phyloP scores from a whole-genome alignment of 2,888 invertebrate genomes.

The Mesodorylaimus sp. region DNA sequence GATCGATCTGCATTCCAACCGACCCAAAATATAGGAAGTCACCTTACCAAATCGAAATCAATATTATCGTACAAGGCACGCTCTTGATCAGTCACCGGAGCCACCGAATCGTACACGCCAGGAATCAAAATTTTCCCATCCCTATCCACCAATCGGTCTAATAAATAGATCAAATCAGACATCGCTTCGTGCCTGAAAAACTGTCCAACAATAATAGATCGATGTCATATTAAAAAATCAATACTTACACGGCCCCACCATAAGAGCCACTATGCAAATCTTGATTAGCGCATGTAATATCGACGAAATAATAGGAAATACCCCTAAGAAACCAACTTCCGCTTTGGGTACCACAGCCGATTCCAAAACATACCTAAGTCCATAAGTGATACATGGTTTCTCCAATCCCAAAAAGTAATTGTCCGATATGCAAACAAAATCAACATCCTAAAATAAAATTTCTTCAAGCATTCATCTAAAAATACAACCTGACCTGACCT shows the following conservation, averaged over 20 bases:
- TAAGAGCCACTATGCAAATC: slow-evolving; percentile 90
- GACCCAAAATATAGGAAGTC: not conserved
- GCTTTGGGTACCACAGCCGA: too few relatives aligned
- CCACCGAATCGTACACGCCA: slow-evolving; percentile 64
- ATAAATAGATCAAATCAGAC: slow-evolving; percentile 67
- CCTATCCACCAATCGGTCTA: slow-evolving; percentile 62
- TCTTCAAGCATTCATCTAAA: slow-evolving; percentile 5
- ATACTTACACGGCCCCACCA: slow-evolving; percentile 69
- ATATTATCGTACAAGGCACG: slow-evolving; percentile 53
- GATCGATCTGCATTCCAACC: slow-evolving; percentile 40
- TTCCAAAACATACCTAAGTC: slow-evolving; percentile 40
- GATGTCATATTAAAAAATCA: slow-evolving; percentile 3
- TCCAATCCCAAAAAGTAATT: slow-evolving; percentile 94
- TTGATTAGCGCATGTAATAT: slow-evolving; percentile 54
- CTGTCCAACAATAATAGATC: not conserved
- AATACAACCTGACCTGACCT: not conserved
- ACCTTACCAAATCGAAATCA: slow-evolving; percentile 53
- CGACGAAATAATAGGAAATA: slow-evolving; percentile 55
- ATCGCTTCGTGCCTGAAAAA: slow-evolving; percentile 51
- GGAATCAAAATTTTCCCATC: slow-evolving; percentile 67
- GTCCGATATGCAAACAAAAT: slow-evolving; percentile 91
- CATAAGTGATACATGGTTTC: slow-evolving; percentile 94
- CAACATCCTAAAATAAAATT: slow-evolving; percentile 42
- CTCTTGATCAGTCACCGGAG: slow-evolving; percentile 36
- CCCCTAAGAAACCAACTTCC: slow-evolving; percentile 42